Conservation (phyloP, 2,888 invertebrate species). For the Tromatobia lineatoria region DNA sequence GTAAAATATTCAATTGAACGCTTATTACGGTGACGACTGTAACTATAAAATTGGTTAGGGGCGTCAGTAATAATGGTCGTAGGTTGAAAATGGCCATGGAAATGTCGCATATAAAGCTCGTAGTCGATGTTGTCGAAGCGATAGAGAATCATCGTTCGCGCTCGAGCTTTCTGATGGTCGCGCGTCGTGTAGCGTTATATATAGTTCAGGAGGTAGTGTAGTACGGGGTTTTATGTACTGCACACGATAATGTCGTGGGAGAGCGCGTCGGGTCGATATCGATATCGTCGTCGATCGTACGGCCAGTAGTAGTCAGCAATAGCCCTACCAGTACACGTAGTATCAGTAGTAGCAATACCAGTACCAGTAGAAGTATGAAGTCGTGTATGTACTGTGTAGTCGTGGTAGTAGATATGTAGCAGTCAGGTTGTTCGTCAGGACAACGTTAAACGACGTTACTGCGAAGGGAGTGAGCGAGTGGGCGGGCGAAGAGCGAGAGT, state of each 20-base stretch:
- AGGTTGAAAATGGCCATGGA: conserved; percentile 14
- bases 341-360: not conserved
- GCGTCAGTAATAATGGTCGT: conserved; percentile 10
- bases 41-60: not conserved
- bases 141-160: conserved; percentile 42
- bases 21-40: not conserved
- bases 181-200: not conserved
- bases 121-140: conserved; percentile 29
- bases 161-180: conserved; percentile 25
- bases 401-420: not conserved
- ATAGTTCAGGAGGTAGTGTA: not conserved
- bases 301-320: conserved; percentile 24
- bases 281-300: conserved; percentile 59
- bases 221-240: conserved; percentile 35
- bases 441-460: conserved; percentile 42
- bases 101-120: conserved; percentile 22
- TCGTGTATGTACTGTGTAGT: not conserved
- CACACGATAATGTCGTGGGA: conserved; percentile 61
- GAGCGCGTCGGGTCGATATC: conserved; percentile 64
- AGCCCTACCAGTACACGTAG: conserved; percentile 21
- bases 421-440: conserved; percentile 35
- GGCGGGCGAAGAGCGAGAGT: conserved; percentile 3
- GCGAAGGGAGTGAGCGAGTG: conserved; percentile 43
- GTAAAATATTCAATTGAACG: not conserved
- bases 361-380: too few relatives aligned